These are phyloP conservation scores for Theretra japonica DNA, from an alignment of 2,888 invertebrate genomes.

Conservation along the genomic window DNA sequence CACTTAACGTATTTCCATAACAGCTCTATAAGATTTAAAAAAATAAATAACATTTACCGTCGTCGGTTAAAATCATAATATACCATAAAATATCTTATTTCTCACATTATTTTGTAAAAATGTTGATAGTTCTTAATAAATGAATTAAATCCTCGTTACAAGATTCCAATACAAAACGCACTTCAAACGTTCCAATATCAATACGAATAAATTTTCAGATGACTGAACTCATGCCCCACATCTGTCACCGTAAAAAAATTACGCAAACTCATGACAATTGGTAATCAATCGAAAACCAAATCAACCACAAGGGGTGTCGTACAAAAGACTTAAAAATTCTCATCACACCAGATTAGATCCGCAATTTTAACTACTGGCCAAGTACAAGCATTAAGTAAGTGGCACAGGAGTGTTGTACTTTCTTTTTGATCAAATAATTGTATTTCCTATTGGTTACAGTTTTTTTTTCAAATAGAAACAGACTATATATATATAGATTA, in stretches of 20 bases:
- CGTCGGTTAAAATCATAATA: no score
- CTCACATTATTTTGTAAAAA: not conserved
- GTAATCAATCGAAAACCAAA: constrained; percentile 23
- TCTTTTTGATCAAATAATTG: no score
- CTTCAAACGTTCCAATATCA: not conserved
- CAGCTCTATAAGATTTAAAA: no score
- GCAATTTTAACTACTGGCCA: constrained; percentile 3
- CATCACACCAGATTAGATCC: constrained; percentile 14
- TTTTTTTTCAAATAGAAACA: no score
- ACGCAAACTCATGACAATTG: constrained; percentile 21
- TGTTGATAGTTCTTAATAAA: not conserved
- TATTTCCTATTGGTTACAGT: no score
- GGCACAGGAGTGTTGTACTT: not conserved
- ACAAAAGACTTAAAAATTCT: constrained; percentile 2
- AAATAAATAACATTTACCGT: no score
- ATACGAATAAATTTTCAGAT: not conserved
- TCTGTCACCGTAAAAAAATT: constrained; percentile 25
- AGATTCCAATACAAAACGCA: not conserved
- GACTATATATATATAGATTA: no score
- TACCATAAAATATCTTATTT: no score
- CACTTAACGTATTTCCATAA: no score
- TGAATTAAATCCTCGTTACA: not conserved
- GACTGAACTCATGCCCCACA: constrained; percentile 22
- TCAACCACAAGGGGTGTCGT: not conserved
- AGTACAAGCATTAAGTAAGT: not conserved